These are phyloP conservation scores for Thaleichthys pacificus DNA, from an alignment of 2,797 vertebrate genomes.

Conservation along the genomic window DNA sequence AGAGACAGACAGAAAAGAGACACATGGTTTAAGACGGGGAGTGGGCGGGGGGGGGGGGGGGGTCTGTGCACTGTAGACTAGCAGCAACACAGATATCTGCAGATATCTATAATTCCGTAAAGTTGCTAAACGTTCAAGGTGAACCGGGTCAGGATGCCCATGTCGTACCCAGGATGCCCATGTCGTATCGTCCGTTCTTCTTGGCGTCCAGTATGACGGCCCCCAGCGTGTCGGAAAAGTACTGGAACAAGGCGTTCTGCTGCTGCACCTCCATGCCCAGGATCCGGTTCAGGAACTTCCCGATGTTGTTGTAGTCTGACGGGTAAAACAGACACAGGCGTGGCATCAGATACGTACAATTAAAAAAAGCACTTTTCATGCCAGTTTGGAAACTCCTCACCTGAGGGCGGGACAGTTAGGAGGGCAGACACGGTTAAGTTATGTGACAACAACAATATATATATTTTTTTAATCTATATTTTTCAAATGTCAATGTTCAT, in stretches of 20 bases:
- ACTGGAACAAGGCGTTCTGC: constrained; percentile 97
- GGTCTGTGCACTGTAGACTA: not conserved
- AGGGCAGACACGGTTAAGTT: no score
- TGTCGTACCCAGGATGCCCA: constrained; percentile 95
- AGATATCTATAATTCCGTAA: no score
- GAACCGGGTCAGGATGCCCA: no score
- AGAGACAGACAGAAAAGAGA: not conserved
- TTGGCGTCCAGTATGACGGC: constrained; percentile 97
- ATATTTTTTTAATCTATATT: no score
- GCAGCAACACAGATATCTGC: not conserved
- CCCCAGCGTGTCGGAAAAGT: constrained; percentile 92
- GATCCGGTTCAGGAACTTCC: constrained; percentile 97
- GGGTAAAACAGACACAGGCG: constrained; percentile 9
- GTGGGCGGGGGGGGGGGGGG: no score
- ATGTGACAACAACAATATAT: no score
- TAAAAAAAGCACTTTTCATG: no score
- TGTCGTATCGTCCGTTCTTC: constrained; percentile 95
- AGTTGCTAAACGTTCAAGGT: not conserved
- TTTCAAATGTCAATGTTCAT: no score
- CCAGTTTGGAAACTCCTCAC: no score
- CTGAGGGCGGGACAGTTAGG: no score
- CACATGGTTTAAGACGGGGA: not conserved
- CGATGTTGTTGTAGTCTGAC: constrained; percentile 98
- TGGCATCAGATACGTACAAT: no score
- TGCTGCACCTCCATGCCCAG: constrained; percentile 98